Conservation (phyloP, 2,113 vertebrate genomes). For the Sinocyclocheilus rhinocerous region DNA sequence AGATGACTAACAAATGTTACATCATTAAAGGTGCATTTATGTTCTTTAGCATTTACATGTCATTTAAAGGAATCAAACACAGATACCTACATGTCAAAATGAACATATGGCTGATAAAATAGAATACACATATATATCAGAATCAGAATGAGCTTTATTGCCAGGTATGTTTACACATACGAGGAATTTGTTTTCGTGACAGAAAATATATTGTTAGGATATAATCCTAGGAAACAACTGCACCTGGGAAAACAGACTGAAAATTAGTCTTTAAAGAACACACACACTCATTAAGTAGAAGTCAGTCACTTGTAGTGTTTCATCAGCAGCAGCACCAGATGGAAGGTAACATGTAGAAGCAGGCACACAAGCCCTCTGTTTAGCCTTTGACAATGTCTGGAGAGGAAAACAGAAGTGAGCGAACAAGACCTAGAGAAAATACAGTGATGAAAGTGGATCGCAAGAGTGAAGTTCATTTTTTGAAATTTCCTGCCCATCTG, state of each 20-base stretch:
- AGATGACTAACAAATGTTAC: conserved; percentile 31
- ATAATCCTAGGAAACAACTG: neutral
- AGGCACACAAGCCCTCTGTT: neutral
- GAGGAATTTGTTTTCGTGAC: too few relatives aligned
- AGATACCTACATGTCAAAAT: neutral
- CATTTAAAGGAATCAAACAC: neutral
- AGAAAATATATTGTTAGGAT: neutral
- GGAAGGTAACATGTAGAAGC: neutral
- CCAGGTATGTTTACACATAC: too few relatives aligned
- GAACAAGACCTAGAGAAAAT: neutral
- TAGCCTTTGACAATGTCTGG: neutral
- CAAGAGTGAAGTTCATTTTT: neutral
- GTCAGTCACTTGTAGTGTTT: neutral
- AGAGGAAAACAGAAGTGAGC: neutral
- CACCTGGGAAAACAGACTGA: neutral
- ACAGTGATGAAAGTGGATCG: neutral
- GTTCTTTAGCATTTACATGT: neutral
- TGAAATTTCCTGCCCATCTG: neutral
- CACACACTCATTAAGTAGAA: neutral
- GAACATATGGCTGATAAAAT: neutral
- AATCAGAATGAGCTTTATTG: too few relatives aligned
- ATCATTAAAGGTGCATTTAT: conserved; percentile 31
- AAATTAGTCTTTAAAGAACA: neutral
- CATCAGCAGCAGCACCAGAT: conserved; percentile 3
- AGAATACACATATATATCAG: neutral